Evolutionary conservation across 2,888 invertebrate species (phyloP).

Genomic region (Colostygia pectinataria): DNA sequence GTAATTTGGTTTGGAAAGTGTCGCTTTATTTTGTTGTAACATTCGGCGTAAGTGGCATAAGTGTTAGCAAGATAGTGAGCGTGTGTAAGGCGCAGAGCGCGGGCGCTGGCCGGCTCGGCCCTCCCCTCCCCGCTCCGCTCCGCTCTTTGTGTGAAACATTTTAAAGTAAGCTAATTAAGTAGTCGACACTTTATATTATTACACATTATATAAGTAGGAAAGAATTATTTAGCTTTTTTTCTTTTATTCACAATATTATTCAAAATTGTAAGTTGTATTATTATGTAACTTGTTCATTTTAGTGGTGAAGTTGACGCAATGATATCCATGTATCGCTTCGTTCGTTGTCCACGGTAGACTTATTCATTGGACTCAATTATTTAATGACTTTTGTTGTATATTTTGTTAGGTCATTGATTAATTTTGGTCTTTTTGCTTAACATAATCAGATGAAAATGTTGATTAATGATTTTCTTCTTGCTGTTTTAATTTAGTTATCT

Average conservation of each 20-base stretch:
- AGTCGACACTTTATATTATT: constrained; percentile 83
- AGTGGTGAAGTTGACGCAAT: constrained; percentile 69
- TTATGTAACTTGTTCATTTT: constrained; percentile 77
- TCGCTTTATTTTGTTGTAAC: constrained; percentile 73
- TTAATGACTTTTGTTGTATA: constrained; percentile 84
- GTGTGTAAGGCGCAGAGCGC: constrained; percentile 57
- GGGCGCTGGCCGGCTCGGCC: constrained; percentile 32
- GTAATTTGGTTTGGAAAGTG: constrained; percentile 71
- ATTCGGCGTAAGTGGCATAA: constrained; percentile 68
- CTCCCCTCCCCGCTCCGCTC: constrained; percentile 43
- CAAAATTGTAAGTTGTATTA: constrained; percentile 82
- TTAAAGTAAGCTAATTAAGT: constrained; percentile 79
- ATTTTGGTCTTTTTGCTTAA: constrained; percentile 78
- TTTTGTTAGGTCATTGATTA: constrained; percentile 84
- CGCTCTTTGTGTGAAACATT: constrained; percentile 78
- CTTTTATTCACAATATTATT: constrained; percentile 81
- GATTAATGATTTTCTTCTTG: constrained; percentile 79
- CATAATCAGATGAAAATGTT: constrained; percentile 77
- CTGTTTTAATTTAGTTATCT: constrained; percentile 84
- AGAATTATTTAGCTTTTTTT: constrained; percentile 82
- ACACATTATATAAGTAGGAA: constrained; percentile 82
- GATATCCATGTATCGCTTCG: constrained; percentile 64
- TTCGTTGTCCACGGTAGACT: constrained; percentile 67
- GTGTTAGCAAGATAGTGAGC: constrained; percentile 69
- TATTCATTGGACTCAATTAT: constrained; percentile 79